A percentile compares a stretch with the other conserved stretches of the same genome.
Evolutionary conservation across 2,113 vertebrate genomes (phyloP).

Genomic region (Catharus fuscescens): DNA sequence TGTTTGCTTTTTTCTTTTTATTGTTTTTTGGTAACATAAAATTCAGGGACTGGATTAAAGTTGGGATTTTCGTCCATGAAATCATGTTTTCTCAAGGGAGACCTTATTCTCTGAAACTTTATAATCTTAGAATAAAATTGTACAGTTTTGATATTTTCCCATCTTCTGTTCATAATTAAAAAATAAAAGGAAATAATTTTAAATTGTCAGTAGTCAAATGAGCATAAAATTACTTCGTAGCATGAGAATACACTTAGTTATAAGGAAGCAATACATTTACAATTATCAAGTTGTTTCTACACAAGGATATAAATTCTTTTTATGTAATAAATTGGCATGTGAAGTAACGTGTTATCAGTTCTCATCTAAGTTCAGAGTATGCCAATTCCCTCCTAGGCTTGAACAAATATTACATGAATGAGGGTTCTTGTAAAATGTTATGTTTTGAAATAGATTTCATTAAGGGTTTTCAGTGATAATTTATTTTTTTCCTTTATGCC

Average conservation of each 20-base stretch:
- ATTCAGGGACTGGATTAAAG: not conserved
- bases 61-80: not conserved
- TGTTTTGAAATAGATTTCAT: conserved; percentile 89
- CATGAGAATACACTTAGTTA: not conserved
- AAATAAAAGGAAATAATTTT: not conserved
- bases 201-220: not conserved
- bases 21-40: not conserved
- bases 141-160: not conserved
- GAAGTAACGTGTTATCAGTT: conserved; percentile 46
- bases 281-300: conserved; percentile 51
- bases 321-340: conserved; percentile 43
- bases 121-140: not conserved
- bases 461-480: conserved; percentile 87
- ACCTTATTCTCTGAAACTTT: not conserved
- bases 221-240: not conserved
- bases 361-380: conserved; percentile 51
- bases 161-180: not conserved
- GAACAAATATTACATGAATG: conserved; percentile 85
- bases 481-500: conserved; percentile 83
- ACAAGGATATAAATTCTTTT: conserved; percentile 55
- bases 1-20: not conserved
- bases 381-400: conserved; percentile 75
- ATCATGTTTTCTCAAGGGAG: not conserved
- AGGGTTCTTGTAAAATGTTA: conserved; percentile 80
- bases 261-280: not conserved